Conservation (phyloP, 1,140 invertebrate species). For the Stenopsyche tienmushanensis region DNA sequence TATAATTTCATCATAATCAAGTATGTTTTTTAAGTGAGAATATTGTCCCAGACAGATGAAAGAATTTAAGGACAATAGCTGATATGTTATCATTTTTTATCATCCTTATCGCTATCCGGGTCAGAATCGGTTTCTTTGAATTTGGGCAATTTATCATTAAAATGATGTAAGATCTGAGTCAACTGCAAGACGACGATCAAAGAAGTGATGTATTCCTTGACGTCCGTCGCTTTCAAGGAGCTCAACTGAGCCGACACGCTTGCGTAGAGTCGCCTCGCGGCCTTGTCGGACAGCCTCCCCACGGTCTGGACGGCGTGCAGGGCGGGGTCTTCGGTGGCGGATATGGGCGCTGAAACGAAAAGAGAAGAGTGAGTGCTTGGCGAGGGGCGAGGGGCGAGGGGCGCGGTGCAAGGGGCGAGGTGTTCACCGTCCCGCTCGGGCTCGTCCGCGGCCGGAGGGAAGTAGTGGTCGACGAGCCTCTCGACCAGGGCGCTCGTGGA, state of each 20-base stretch:
- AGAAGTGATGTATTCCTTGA: conserved; percentile 62
- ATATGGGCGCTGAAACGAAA: conserved; percentile 55
- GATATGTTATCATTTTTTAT: no score
- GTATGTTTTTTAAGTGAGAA: no score
- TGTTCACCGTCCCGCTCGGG: no score
- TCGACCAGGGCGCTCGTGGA: conserved; percentile 62
- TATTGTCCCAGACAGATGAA: no score
- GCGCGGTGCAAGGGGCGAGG: no score
- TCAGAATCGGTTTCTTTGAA: neutral
- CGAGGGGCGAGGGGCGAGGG: no score
- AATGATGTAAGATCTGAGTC: conserved; percentile 56
- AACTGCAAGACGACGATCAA: conserved; percentile 64
- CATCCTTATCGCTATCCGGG: neutral
- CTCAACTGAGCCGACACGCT: conserved; percentile 62
- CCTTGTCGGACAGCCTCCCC: conserved; percentile 67
- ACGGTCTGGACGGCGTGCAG: conserved; percentile 70
- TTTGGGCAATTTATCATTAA: conserved; percentile 38
- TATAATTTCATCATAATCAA: no score
- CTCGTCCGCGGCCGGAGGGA: conserved; percentile 60
- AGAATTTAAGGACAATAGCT: no score
- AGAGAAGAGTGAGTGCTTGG: no score
- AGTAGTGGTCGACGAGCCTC: conserved; percentile 65
- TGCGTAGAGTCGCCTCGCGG: conserved; percentile 65
- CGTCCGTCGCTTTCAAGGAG: conserved; percentile 58
- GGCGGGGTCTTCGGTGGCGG: conserved; percentile 63